Base-by-base conservation (phyloP, 2,113 vertebrate species). In the Tursiops truncatus region DNA sequence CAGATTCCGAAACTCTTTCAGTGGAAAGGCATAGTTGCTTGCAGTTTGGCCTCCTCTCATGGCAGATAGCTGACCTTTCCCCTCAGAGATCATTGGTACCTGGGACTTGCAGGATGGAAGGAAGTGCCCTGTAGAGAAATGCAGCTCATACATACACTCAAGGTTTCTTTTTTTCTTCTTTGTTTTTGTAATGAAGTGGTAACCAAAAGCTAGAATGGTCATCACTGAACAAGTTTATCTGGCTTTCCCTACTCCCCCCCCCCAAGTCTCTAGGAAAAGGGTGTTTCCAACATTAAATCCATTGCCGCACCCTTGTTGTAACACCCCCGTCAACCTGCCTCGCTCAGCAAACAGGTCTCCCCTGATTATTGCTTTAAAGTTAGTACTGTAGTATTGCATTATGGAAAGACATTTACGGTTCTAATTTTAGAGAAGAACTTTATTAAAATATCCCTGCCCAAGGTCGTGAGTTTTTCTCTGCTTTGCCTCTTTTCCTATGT, bases 341-440 rank as follows among this genome's bases (percentile, higher is more conserved):
- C 93, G 58, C 33, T 11, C 62, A 82, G 56, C 85, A 92, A 23
- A 71, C 84, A 70, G 83, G 77, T 95, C 81, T 97, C n/a, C 85
- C 60, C 15, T 77, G 76, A 76, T 60, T 67, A 74, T 63, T 58
- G 33, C 89, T 87, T 96, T 91, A 97, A 87, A 96, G 44, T 25
- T 2, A 67, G 33, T 77, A 44, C 86, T 81, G 5, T 56, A 65
- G 3, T 67, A 11, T 41, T 89, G 87, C 33, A 11, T 94, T 96
- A 58, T 36, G 15, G 23, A 91, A 93, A 76, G 60, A n/a, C 26
- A 58, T 94, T 50, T 81, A 58, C 14, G 62, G 23, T 74, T 94
- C 47, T 84, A 1, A 60, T 90, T 86, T 92, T 73, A 65, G 74
- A 91, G 41, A 33, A 47, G 36, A 71, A 25, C 84, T 91, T 74